phyloP scores from a whole-genome alignment of 1,140 invertebrate genomes.

The Conus ventricosus region DNA sequence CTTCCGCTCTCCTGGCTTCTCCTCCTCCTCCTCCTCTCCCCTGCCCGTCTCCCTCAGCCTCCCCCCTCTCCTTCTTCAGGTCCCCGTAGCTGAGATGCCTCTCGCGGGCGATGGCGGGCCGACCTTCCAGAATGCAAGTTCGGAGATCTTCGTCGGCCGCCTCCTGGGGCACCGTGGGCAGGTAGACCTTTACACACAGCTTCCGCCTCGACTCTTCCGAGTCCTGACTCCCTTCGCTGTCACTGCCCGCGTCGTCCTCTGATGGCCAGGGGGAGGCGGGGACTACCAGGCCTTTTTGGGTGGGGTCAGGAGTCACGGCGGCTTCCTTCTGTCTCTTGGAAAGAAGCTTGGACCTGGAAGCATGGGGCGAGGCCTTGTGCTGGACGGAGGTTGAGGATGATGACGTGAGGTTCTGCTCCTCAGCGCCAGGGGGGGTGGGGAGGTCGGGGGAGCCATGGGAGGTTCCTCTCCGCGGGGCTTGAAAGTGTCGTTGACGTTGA shows the following conservation, averaged over 20 bases:
- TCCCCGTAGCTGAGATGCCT: constrained; percentile 25
- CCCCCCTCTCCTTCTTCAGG: neutral
- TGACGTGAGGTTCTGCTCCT: too few species aligned
- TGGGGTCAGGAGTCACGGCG: neutral
- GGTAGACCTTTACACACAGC: constrained; percentile 37
- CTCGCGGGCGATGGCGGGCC: constrained; percentile 19
- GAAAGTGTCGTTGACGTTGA: constrained; percentile 16
- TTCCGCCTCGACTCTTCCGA: constrained; percentile 26
- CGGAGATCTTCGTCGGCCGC: constrained; percentile 31
- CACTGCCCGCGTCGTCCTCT: neutral
- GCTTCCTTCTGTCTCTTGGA: neutral
- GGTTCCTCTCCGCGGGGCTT: neutral
- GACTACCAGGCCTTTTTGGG: neutral
- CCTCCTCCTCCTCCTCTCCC: neutral
- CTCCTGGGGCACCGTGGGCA: constrained; percentile 37
- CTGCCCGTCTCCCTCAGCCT: neutral
- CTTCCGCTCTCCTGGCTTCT: too few species aligned
- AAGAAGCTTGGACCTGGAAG: neutral
- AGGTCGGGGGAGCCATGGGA: neutral
- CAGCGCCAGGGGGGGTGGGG: neutral
- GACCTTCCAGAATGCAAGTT: constrained; percentile 23
- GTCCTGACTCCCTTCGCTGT: neutral
- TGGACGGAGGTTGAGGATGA: neutral
- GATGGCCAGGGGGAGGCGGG: neutral
- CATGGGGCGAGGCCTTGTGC: constrained; percentile 19